Base-by-base conservation (phyloP, 2,113 vertebrate species). In the Motacilla tschutschensis region DNA sequence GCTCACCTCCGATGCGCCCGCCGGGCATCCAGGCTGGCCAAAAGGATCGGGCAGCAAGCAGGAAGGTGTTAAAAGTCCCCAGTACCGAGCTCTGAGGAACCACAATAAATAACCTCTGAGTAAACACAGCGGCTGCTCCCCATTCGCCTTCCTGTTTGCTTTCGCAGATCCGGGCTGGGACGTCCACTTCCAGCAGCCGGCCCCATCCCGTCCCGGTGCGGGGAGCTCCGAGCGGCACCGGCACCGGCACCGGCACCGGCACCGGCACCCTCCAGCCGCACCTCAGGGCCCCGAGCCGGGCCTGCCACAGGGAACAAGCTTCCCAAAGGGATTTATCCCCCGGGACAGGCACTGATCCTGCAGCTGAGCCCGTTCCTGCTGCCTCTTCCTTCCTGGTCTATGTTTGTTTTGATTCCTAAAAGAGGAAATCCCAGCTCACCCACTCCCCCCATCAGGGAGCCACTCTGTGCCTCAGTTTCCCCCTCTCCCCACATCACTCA, bases 101-200 rank as follows among this genome's bases (percentile, higher is more conserved):
- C 75, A 75, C 71, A 47, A 80, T 38, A 86, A 90, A 81, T 51
- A 88, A 79, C 44, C 29, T 50, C 60, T 57, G 5, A 48, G 72
- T 53, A 46, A 81, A 71, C 36, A 55, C 12, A 4, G 80, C 2
- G 69, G 84, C 84, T 90, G 93, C 87, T 88, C 93, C 78, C 81
- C 35, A 18, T 77, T 71, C 24, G 12, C 80, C 57, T 89, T 92
- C 90, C 93, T 91, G 90, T 91, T 93, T 85, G 92, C 93, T 84
- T 82, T 79, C 43, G 28, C 91, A 89, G 85, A 87, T 87, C 91
- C 71, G 76, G 81, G 69, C 64, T 38, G 79, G 43, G 70, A 74
- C 16, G 10, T 62, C 33, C 84, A 36, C 84, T 79, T 64, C 65
- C 75, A 51, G 2, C 19, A 5, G 8, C 79, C 2, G 8, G 62